phyloP scores from a whole-genome alignment of 2,113 vertebrate genomes.

The Hippolais icterina region DNA sequence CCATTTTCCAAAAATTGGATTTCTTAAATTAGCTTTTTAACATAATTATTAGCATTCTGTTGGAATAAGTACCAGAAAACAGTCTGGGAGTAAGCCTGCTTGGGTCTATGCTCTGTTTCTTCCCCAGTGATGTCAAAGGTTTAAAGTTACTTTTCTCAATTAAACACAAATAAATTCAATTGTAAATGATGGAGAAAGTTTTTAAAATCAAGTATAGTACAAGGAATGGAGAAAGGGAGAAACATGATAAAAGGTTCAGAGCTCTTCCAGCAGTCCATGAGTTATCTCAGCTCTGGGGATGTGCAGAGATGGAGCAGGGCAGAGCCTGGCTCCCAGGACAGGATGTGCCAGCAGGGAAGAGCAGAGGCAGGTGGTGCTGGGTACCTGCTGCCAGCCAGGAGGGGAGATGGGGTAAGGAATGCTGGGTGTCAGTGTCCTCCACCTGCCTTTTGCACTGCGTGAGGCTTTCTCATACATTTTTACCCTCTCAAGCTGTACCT shows the following conservation, averaged over 20 bases:
- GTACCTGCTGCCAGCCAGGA: background rate
- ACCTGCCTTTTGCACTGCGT: background rate
- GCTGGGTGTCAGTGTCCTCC: background rate
- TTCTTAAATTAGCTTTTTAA: slow-evolving; percentile 66
- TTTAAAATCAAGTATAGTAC: background rate
- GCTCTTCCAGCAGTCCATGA: background rate
- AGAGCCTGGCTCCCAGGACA: background rate
- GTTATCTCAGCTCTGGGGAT: background rate
- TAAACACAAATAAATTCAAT: background rate
- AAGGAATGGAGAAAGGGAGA: background rate
- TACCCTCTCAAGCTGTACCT: background rate
- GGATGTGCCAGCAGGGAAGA: background rate
- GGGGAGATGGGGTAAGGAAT: no score
- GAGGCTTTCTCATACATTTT: rapidly evolving
- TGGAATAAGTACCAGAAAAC: slow-evolving; percentile 22
- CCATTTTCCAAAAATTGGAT: slow-evolving; percentile 68
- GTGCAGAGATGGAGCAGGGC: background rate
- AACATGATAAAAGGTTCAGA: background rate
- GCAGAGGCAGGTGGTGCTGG: rapidly evolving
- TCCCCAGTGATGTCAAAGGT: background rate
- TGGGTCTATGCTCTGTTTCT: background rate
- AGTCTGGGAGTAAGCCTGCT: background rate
- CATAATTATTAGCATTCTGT: slow-evolving; percentile 65
- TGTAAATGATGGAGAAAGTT: background rate
- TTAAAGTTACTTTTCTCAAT: background rate